Base-by-base conservation (phyloP, 2,888 invertebrate species). In the Philereme transversata region DNA sequence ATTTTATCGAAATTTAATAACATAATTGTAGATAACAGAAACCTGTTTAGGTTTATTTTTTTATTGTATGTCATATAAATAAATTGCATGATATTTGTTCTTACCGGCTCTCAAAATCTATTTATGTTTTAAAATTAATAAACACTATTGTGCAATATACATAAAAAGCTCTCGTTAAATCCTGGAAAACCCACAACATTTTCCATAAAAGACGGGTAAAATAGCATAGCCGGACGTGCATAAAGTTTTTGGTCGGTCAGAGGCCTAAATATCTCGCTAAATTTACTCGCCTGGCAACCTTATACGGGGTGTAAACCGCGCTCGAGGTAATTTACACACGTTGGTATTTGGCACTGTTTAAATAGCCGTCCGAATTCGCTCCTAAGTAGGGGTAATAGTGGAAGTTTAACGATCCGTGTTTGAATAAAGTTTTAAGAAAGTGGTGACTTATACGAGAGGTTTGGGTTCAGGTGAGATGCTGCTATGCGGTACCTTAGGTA, bases 301-400 rank as follows among this genome's bases (percentile, higher is more conserved):
- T 72, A 63, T 52, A 63, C 55, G 49, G 77, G 75, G 78, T 80
- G 82, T 79, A 82, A 83, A 86, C 86, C 84, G 74, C 83, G 80
- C 78, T 77, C 73, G 73, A 77, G 79, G 83, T 87, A 85, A 86
- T 83, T 88, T 86, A 85, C 83, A 79, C 77, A 77, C 77, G 77
- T 81, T 83, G 82, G 81, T 85, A 82, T 87, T 85, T 82, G 63
- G 56, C 66, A 64, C 74, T 63, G 63, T 63, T 63, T 63, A 63
- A 63, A 63, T 63, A 63, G 63, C 56, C 59, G 56, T 75, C 81
- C 77, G 79, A 83, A 83, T 85, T 82, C 81, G 78, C 77, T 77
- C 78, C 74, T 83, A 84, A 83, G 81, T 81, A 83, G 79, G 73
- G 76, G 81, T 81, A 81, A 84, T 82, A 82, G 82, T 72, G 75